Evolutionary conservation across 2,113 vertebrate species (phyloP), one percentile per base, ranked within the genome.

Genomic region (Carollia perspicillata): DNA sequence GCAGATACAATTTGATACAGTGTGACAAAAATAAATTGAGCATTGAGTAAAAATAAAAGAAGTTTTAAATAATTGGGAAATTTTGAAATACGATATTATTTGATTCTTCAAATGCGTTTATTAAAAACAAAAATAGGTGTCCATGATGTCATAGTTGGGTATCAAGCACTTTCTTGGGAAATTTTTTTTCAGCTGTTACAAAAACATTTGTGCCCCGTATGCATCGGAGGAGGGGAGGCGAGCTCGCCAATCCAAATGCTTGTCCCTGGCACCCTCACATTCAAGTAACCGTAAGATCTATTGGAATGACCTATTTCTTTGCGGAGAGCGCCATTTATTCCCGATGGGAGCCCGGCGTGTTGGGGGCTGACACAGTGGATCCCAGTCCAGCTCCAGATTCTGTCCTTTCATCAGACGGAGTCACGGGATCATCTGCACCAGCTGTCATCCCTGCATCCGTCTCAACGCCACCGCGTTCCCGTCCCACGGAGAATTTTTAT

Each of bases 361-460:
- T 72, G 75, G 33, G 33, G 72, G 66, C 68, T 53, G 44, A 84
- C 51, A 22, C 26, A 47, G 37, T 1, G 8, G 20, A 33, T 14
- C 5, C 33, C 78, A 0, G 6, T 42, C 65, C 28, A 7, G 55
- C 35, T 9, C 20, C 13, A 0, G 13, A 5, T 1, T 10, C 74
- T 88, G 3, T 8, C 4, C 3, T n/a, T n/a, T 30, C 20, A 8
- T 30, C 65, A 6, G 7, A 0, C 5, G 37, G 0, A 1, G 47
- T 14, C 71, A 4, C 33, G 69, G 47, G 90, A 9, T 6, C 16
- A 0, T 1, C 6, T 3, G 22, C 1, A 3, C 13, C 14, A 30
- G 20, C 13, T 10, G 18, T 4, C 35, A 10, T 16, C 14, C 28
- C 72, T 20, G 16, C 8, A 1, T 8, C 44, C 0, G 0, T 6